phyloP scores from a whole-genome alignment of 2,888 invertebrate species.

The Nowickia ferox region DNA sequence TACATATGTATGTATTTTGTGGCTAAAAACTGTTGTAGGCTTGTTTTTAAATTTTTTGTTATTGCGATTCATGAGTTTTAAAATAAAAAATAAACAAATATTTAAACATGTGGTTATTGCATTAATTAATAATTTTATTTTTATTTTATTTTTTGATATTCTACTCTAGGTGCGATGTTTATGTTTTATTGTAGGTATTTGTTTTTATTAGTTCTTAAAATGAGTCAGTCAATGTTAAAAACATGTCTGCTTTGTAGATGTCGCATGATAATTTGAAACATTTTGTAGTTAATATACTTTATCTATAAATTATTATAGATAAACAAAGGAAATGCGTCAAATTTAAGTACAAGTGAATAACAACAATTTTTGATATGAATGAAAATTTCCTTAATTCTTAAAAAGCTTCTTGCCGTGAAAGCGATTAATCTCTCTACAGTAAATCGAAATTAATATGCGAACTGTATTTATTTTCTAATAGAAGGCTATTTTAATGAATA shows the following conservation, averaged over 20 bases:
- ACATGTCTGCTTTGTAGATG: neutral
- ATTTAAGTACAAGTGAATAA: too few relatives aligned
- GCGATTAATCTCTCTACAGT: too few relatives aligned
- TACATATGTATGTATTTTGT: neutral
- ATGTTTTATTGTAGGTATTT: neutral
- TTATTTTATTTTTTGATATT: conserved; percentile 13
- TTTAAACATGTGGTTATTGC: neutral
- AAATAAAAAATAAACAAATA: neutral
- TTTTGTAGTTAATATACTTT: neutral
- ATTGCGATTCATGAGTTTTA: conserved; percentile 24
- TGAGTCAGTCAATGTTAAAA: neutral
- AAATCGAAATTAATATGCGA: too few relatives aligned
- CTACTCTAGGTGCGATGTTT: neutral
- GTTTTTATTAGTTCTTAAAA: neutral
- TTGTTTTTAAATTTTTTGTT: conserved; percentile 22
- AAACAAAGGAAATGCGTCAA: too few relatives aligned
- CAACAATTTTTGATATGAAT: too few relatives aligned
- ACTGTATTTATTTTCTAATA: too few relatives aligned
- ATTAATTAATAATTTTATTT: too few relatives aligned
- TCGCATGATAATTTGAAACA: neutral
- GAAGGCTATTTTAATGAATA: too few relatives aligned
- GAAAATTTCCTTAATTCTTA: too few relatives aligned
- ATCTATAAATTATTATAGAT: too few relatives aligned
- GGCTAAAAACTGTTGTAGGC: neutral
- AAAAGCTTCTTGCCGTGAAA: too few relatives aligned